phyloP scores from a whole-genome alignment of 2,797 vertebrate species.

The Trachurus trachurus region DNA sequence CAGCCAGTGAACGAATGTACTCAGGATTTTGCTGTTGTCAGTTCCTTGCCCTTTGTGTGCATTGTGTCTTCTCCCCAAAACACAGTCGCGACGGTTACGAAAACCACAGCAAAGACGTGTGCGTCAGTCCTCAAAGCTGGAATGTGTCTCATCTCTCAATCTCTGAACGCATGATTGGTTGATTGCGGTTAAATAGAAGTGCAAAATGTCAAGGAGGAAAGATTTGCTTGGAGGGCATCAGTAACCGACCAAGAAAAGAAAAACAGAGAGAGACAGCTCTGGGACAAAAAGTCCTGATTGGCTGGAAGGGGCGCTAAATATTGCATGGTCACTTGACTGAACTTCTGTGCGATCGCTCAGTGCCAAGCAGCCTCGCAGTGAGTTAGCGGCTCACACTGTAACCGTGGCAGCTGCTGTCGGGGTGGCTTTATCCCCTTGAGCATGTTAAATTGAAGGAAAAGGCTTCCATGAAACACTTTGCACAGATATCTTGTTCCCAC shows the following conservation, averaged over 20 bases:
- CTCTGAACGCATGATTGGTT: slow-evolving; percentile 43
- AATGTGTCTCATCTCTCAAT: slow-evolving; percentile 55
- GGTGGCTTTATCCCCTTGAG: slow-evolving; percentile 17
- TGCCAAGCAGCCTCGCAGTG: slow-evolving; percentile 13
- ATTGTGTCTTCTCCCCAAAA: slow-evolving; percentile 32
- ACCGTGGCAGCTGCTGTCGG: slow-evolving; percentile 35
- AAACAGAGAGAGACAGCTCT: slow-evolving; percentile 58
- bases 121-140: slow-evolving; percentile 36
- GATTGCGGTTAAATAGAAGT: slow-evolving; percentile 71
- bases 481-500: slow-evolving; percentile 22
- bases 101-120: slow-evolving; percentile 46
- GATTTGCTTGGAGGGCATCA: slow-evolving; percentile 72
- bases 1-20: slow-evolving; percentile 31
- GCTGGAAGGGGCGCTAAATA: slow-evolving; percentile 55
- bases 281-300: slow-evolving; percentile 69
- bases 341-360: slow-evolving; percentile 30
- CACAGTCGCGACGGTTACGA: slow-evolving; percentile 51
- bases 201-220: slow-evolving; percentile 58
- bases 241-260: slow-evolving; percentile 58
- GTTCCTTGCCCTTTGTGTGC: slow-evolving; percentile 21
- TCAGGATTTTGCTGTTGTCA: slow-evolving; percentile 46
- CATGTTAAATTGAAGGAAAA: slow-evolving; percentile 11
- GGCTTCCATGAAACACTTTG: slow-evolving; percentile 31
- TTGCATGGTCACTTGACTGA: slow-evolving; percentile 61
- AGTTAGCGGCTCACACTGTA: slow-evolving; percentile 28